Evolutionary conservation across 2,113 vertebrate species (phyloP).

Genomic region (Mustela lutreola): DNA sequence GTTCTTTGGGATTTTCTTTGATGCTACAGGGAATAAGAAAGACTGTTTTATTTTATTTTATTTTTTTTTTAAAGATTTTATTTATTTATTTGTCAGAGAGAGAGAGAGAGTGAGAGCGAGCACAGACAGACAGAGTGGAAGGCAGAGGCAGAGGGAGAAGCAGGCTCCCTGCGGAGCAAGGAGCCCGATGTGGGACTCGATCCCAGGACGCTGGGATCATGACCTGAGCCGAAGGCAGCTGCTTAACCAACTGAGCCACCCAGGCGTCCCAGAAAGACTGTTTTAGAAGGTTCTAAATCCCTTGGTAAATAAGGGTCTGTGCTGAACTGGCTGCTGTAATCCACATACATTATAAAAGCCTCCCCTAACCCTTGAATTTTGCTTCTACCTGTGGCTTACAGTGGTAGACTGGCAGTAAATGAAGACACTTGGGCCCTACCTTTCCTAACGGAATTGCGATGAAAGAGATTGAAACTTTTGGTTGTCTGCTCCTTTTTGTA

Average conservation of each 20-base stretch:
- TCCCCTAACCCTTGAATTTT: not conserved
- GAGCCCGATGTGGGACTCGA: no score
- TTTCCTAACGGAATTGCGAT: not conserved
- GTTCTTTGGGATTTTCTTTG: slow-evolving; percentile 28
- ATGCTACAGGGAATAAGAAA: not conserved
- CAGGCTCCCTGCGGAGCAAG: no score
- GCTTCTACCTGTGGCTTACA: not conserved
- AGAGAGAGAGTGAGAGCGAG: no score
- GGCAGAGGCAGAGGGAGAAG: no score
- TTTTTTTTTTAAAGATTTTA: no score
- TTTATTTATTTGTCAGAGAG: no score
- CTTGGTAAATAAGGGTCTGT: not conserved
- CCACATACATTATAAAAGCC: not conserved
- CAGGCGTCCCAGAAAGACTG: not conserved
- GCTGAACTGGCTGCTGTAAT: not conserved
- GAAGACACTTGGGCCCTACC: not conserved
- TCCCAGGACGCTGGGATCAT: no score
- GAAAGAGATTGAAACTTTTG: not conserved
- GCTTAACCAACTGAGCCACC: no score
- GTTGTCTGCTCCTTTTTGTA: not conserved
- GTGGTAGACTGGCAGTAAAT: not conserved
- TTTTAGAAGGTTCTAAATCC: not conserved
- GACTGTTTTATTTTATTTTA: not conserved
- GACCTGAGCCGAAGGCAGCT: no score
- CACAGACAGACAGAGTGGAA: no score